These are phyloP conservation scores for Geotrypetes seraphini DNA, from an alignment of 2,797 vertebrate species.

Conservation along the genomic window DNA sequence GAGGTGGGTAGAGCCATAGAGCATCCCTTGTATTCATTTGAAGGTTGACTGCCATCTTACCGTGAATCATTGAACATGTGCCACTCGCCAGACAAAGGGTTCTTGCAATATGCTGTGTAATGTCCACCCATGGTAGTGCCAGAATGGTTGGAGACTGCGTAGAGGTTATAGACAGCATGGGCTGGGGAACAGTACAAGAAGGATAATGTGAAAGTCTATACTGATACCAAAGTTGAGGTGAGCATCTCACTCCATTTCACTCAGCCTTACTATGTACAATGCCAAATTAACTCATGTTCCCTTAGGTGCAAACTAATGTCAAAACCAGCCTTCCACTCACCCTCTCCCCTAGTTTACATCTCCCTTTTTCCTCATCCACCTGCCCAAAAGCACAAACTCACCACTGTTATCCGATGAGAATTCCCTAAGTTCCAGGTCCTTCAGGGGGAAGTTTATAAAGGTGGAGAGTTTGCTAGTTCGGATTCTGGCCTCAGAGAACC, in stretches of 20 bases:
- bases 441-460: constrained; percentile 85
- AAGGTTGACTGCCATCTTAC: constrained; percentile 49
- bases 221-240: no score
- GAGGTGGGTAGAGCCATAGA: no score
- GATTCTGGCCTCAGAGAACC: constrained; percentile 83
- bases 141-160: constrained; percentile 89
- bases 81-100: constrained; percentile 79
- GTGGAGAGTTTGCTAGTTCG: constrained; percentile 85
- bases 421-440: constrained; percentile 84
- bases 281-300: no score
- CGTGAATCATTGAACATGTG: constrained; percentile 89
- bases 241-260: no score
- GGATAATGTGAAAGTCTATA: background rate
- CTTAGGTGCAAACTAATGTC: background rate
- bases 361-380: no score
- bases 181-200: constrained; percentile 19
- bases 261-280: no score
- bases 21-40: no score
- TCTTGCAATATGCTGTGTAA: constrained; percentile 89
- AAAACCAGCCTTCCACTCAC: background rate
- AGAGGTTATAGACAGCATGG: constrained; percentile 82
- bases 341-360: background rate
- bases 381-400: constrained; percentile 44
- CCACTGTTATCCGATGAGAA: constrained; percentile 77
- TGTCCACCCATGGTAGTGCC: constrained; percentile 89